A percentile compares a stretch with the other conserved stretches of the same genome.
Evolutionary conservation across 2,113 vertebrate species (phyloP).

Genomic region (Oreochromis niloticus): DNA sequence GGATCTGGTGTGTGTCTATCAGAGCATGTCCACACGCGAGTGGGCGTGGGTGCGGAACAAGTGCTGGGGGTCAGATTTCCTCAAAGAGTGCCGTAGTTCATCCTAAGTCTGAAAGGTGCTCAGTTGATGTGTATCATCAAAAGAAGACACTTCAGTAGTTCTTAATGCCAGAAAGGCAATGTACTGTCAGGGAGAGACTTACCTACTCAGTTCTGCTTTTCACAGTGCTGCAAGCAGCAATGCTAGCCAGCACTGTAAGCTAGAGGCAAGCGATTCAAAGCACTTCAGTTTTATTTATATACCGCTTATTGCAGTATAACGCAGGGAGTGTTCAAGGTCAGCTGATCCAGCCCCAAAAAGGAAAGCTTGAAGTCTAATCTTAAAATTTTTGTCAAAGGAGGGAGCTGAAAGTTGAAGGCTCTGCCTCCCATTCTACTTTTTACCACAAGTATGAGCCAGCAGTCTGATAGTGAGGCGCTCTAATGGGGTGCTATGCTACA

Average conservation of each 20-base stretch:
- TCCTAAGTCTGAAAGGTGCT: background rate
- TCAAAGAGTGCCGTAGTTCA: background rate
- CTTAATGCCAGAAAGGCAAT: background rate
- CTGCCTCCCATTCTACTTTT: background rate
- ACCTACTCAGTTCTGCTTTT: background rate
- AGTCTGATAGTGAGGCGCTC: background rate
- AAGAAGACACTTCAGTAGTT: background rate
- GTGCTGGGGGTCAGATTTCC: background rate
- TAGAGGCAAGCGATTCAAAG: background rate
- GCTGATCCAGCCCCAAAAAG: background rate
- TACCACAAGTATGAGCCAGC: background rate
- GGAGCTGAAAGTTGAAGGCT: background rate
- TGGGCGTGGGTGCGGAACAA: background rate
- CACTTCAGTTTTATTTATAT: background rate
- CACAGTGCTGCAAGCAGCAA: background rate
- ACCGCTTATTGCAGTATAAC: rapidly evolving
- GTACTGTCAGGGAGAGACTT: background rate
- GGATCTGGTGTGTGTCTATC: background rate
- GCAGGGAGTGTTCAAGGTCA: background rate
- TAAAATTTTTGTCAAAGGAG: background rate
- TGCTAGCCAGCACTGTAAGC: background rate
- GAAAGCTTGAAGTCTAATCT: background rate
- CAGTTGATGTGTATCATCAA: background rate
- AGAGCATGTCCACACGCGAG: background rate
- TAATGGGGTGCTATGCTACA: background rate